Percentiles rank a stretch among this genome's conserved stretches.
These are phyloP conservation scores for Meteorus colon DNA, from an alignment of 2,888 invertebrate species.

Conservation along the genomic window DNA sequence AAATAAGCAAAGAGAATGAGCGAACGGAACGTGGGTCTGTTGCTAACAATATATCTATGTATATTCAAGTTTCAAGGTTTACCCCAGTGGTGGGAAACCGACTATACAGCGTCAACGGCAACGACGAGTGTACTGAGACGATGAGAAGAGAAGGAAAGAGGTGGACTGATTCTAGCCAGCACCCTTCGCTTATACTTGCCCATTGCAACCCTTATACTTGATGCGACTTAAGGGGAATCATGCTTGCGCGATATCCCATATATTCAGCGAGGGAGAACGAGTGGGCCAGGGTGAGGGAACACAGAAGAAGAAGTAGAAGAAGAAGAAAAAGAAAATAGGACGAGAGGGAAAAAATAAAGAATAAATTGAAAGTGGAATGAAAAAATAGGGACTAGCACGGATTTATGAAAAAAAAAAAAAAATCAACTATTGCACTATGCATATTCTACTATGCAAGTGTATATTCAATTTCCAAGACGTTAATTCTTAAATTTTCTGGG, in stretches of 20 bases:
- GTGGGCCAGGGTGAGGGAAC: slow-evolving; percentile 50
- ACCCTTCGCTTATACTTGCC: slow-evolving; percentile 63
- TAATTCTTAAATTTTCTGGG: too few relatives aligned
- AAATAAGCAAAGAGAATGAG: slow-evolving; percentile 53
- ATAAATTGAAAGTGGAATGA: not conserved
- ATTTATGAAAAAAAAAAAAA: too few relatives aligned
- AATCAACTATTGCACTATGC: too few relatives aligned
- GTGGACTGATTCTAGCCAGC: slow-evolving; percentile 52
- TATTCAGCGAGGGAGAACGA: slow-evolving; percentile 44
- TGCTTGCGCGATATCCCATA: slow-evolving; percentile 30
- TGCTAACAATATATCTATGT: not conserved
- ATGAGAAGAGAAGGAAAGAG: slow-evolving; percentile 45
- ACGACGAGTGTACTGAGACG: slow-evolving; percentile 20
- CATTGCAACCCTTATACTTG: slow-evolving; percentile 70
- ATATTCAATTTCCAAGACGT: too few relatives aligned
- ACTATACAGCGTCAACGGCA: slow-evolving; percentile 27
- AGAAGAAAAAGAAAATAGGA: slow-evolving; percentile 37
- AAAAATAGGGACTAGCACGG: too few relatives aligned
- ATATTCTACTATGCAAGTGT: too few relatives aligned
- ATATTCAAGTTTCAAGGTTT: slow-evolving; percentile 48
- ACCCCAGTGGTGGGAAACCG: slow-evolving; percentile 19
- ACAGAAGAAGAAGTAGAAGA: not conserved
- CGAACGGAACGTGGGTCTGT: not conserved
- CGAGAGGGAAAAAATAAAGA: not conserved
- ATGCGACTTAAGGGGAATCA: slow-evolving; percentile 52